A percentile compares a stretch with the other conserved stretches of the same genome.
These are phyloP conservation scores for Oscheius myriophilus DNA, from an alignment of 2,888 invertebrate species.

Conservation along the genomic window DNA sequence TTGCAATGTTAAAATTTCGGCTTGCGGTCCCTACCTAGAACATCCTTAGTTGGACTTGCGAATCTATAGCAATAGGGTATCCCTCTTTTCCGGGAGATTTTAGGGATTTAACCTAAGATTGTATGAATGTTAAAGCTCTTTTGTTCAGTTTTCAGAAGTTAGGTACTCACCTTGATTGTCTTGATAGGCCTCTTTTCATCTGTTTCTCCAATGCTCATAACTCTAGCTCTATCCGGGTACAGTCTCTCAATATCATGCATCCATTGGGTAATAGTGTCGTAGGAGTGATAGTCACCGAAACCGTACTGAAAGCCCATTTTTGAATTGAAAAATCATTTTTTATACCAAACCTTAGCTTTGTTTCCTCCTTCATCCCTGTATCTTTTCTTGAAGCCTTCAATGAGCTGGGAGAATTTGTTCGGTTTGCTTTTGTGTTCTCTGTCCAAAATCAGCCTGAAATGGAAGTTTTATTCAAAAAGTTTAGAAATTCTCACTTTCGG, in stretches of 20 bases:
- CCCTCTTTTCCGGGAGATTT: too few relatives aligned
- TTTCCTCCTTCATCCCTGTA: constrained; percentile 51
- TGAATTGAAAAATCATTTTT: background rate
- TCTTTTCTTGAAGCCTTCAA: constrained; percentile 40
- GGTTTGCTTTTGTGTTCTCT: constrained; percentile 50
- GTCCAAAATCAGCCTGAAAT: constrained; percentile 61
- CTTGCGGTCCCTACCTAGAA: too few relatives aligned
- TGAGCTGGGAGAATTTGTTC: constrained; percentile 22
- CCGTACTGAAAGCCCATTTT: constrained; percentile 40
- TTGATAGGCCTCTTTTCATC: constrained; percentile 64
- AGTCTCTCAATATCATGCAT: constrained; percentile 63
- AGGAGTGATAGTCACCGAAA: constrained; percentile 67
- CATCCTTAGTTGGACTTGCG: too few relatives aligned
- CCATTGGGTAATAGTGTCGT: constrained; percentile 64
- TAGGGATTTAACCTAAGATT: too few relatives aligned
- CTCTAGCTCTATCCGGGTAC: constrained; percentile 64
- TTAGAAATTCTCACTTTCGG: constrained; percentile 72
- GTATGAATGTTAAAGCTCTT: background rate
- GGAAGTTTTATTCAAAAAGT: background rate
- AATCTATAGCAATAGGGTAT: too few relatives aligned
- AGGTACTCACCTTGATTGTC: constrained; percentile 58
- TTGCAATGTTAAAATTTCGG: too few relatives aligned
- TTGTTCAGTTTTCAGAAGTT: background rate
- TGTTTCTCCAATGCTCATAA: constrained; percentile 64
- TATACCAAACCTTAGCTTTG: constrained; percentile 41